Evolutionary conservation across 1,140 invertebrate genomes (phyloP), one percentile per base, ranked within the genome.

Genomic region (Pogonomyrmex barbatus): DNA sequence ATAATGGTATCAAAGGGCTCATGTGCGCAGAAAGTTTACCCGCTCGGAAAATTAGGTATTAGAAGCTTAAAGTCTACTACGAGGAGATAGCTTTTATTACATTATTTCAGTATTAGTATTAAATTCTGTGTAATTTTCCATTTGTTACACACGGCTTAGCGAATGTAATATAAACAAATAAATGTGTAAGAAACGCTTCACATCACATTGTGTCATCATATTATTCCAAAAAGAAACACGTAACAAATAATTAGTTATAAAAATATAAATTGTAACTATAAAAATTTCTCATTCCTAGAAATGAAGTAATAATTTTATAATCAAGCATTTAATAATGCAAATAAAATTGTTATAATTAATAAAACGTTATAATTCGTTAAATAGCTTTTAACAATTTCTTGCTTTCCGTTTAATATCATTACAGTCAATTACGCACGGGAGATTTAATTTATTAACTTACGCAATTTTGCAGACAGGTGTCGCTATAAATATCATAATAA

Each of bases 31-130:
- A n/a, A 47, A 6, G 62, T 6, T 65, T 45, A 65, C 39, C 76
- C 45, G 54, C 36, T 50, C 14, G 62, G 77, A 79, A 79, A 79
- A 79, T 79, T 67, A 67, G 77, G 77, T 67, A 79, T 67, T 67
- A 79, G 33, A 67, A 67, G 76, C 76, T 65, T 42, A 65, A 78
- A 79, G 45, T 33, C n/a, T 45, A 17, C 14, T 30, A 77, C 30
- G 42, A n/a, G 8, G n/a, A 67, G 62, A 79, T 79, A 67, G 47
- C 77, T 67, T 54, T 47, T 12, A 17, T 65, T 47, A 36, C 24
- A 60, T 76, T 65, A 63, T 67, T 10, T 47, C 14, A 54, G 39
- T 67, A 54, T 76, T 36, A 58, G 42, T 14, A 42, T 36, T 30
- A 50, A 52, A 67, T 67, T 67, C 47, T 14, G 1, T 0, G 30